A percentile compares a stretch with the other conserved stretches of the same genome.
Evolutionary conservation across 1,140 invertebrate species (phyloP).

Genomic region (Saccostrea cuccullata): DNA sequence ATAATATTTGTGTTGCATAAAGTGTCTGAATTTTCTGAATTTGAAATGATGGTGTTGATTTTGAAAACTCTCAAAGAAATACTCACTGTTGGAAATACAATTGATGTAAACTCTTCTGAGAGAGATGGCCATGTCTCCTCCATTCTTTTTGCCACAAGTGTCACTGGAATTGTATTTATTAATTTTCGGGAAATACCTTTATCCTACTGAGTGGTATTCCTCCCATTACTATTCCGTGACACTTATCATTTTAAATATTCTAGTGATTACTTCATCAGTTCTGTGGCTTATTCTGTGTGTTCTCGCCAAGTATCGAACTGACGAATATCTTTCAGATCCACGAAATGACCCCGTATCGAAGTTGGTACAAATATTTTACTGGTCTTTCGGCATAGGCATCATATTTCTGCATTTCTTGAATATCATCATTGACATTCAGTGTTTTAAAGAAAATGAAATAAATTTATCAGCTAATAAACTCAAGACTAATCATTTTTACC

Average conservation of each 20-base stretch:
- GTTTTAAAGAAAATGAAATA: neutral
- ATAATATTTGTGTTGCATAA: no score
- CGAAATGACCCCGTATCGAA: neutral
- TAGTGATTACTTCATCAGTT: neutral
- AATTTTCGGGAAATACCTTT: neutral
- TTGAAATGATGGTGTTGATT: neutral
- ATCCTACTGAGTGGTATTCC: neutral
- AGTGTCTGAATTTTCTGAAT: no score
- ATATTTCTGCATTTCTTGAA: neutral
- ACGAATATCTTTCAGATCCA: neutral
- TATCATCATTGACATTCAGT: neutral
- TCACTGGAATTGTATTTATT: neutral
- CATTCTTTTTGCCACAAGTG: neutral
- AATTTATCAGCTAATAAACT: neutral
- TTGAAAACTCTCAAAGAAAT: neutral
- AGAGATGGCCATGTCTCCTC: neutral
- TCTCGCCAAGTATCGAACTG: neutral
- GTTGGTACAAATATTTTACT: neutral
- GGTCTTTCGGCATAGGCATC: neutral
- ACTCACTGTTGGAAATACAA: neutral
- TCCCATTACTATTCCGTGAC: neutral
- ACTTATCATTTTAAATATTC: neutral
- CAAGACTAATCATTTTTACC: neutral
- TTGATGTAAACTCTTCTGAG: neutral
- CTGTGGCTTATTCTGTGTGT: neutral